Evolutionary conservation across 2,113 vertebrate species (phyloP).

Genomic region (Rhineura floridana): DNA sequence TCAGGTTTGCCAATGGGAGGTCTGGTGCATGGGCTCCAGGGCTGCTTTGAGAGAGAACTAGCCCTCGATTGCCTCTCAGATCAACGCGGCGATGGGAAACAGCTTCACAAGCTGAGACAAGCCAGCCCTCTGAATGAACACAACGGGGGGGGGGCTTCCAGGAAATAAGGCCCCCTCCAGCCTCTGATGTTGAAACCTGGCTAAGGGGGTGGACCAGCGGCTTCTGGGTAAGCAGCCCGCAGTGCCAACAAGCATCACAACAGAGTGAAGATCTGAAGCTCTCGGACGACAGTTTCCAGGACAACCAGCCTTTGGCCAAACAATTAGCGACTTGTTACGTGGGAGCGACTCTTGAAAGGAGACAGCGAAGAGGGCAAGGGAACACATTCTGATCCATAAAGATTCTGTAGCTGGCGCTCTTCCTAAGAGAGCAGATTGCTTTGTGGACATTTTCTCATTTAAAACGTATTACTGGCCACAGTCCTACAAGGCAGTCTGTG

Average conservation of each 20-base stretch:
- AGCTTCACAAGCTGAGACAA: background rate
- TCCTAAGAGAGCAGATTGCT: background rate
- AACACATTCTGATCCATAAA: background rate
- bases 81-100: background rate
- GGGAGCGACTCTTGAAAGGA: background rate
- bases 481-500: background rate
- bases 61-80: background rate
- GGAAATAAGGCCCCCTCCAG: background rate
- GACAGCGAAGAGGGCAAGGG: background rate
- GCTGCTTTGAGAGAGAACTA: background rate
- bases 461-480: background rate
- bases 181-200: background rate
- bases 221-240: background rate
- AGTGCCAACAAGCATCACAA: background rate
- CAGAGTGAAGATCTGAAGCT: background rate
- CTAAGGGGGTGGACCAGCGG: background rate
- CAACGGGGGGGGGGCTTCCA: background rate
- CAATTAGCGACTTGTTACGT: background rate
- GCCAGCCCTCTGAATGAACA: background rate
- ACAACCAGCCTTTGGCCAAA: background rate
- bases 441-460: background rate
- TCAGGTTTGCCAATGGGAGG: background rate
- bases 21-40: constrained; percentile 26
- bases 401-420: background rate
- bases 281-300: background rate